Evolutionary conservation across 2,113 vertebrate species (phyloP), one percentile per base, ranked within the genome.

Genomic region (Carassius gibelio): DNA sequence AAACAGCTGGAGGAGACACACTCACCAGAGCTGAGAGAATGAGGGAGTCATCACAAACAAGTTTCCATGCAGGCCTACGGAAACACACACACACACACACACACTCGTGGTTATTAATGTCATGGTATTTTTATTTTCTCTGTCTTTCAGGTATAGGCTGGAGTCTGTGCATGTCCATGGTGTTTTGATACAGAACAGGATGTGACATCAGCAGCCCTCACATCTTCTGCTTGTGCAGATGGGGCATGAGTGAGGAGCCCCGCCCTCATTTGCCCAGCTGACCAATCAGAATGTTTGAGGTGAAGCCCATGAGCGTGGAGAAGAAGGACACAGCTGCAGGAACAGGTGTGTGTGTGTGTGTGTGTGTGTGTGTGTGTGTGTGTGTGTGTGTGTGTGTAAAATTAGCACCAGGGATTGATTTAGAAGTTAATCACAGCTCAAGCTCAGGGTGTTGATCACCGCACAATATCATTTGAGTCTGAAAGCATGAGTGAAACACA

Each of bases 251-350:
- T 75, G 81, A 77, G 90, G 50, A 89, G 87, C 84, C 75, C 66
- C 59, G 68, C 59, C 71, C 78, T 81, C 75, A 75, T 75, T 45
- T 64, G 75, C 89, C 82, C 66, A 30, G 4, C 89, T 83, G 81
- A 75, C 23, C 84, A 84, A 79, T 83, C 89, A 38, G 94, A 93
- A 97, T 91, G 93, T 94, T 94, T 91, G 95, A 98, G 94, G 94
- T 94, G 89, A 95, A 94, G 94, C 95, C 95, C 89, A 97, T 96
- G 94, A 96, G 90, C 87, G 94, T 95, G 93, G 94, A 95, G 91
- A 95, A 95, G 90, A 93, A 92, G 76, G 95, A 95, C 89, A 93
- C 95, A 3, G 96, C 96, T 91, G 95, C 93, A 48, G 89, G 96
- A 93, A 95, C 96, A 90, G 97, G 93, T 76, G 57, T 77, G 62